Conservation (phyloP, 2,113 vertebrate genomes). For the Microcebus murinus region DNA sequence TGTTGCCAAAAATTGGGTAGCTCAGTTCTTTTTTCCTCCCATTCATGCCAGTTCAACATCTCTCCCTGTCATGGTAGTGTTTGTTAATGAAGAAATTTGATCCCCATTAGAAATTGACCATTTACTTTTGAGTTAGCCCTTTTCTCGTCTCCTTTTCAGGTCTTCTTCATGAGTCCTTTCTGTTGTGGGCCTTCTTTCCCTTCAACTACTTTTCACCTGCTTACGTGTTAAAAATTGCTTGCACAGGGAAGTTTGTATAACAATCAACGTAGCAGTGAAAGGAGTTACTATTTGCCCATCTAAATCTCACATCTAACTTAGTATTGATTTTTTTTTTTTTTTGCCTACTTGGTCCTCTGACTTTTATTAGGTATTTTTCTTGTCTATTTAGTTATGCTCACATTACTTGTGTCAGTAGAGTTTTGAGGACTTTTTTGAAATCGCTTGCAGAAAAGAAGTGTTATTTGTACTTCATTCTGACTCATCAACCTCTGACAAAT, state of each 20-base stretch:
- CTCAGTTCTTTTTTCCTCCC: neutral
- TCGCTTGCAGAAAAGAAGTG: neutral
- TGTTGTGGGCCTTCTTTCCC: neutral
- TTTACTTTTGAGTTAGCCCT: neutral
- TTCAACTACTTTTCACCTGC: neutral
- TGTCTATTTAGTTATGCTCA: neutral
- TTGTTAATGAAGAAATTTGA: neutral
- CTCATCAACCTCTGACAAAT: neutral
- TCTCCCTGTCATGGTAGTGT: neutral
- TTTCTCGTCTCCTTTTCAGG: neutral
- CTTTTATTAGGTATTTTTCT: neutral
- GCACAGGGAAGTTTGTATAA: neutral
- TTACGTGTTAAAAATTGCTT: neutral
- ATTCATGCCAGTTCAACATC: neutral
- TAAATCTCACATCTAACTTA: neutral
- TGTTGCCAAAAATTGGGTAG: neutral
- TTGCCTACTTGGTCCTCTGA: neutral
- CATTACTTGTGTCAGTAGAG: neutral
- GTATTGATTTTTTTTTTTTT: neutral
- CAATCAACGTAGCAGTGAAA: neutral
- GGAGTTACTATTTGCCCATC: neutral
- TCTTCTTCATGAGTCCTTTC: neutral
- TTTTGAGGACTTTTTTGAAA: neutral
- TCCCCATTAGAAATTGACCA: neutral
- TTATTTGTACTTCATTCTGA: neutral